Percentiles rank a stretch among this genome's conserved stretches.
These are phyloP conservation scores for Pantherophis guttatus DNA, from an alignment of 2,113 vertebrate genomes.

Conservation along the genomic window DNA sequence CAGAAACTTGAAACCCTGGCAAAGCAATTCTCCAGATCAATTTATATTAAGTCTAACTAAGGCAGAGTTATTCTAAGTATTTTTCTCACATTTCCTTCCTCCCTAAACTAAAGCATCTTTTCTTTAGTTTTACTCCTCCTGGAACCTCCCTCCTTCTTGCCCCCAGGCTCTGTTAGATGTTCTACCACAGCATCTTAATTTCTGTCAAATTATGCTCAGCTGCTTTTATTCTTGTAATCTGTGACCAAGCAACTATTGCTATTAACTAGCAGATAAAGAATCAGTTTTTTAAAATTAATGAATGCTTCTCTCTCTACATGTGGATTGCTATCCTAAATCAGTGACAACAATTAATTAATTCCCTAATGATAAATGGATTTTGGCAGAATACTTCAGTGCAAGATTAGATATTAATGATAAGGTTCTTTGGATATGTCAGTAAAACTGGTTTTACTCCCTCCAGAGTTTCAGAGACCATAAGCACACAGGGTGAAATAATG, in stretches of 20 bases:
- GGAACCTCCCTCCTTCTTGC: neutral
- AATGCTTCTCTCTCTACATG: neutral
- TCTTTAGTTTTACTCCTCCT: neutral
- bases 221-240: neutral
- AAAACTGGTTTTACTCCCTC: neutral
- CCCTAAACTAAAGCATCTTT: neutral
- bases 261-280: neutral
- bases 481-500: neutral
- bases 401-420: neutral
- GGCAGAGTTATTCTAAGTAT: neutral
- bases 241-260: neutral
- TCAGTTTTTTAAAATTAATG: neutral
- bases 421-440: neutral
- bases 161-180: neutral
- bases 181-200: neutral
- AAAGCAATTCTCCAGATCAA: neutral
- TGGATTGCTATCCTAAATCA: neutral
- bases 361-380: neutral
- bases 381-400: neutral
- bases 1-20: neutral
- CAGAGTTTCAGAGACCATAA: neutral
- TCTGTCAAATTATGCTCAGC: neutral
- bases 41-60: neutral
- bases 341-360: neutral
- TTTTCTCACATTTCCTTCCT: neutral